Base-by-base conservation (phyloP, 2,888 invertebrate genomes). In the Agrotis clavis region DNA sequence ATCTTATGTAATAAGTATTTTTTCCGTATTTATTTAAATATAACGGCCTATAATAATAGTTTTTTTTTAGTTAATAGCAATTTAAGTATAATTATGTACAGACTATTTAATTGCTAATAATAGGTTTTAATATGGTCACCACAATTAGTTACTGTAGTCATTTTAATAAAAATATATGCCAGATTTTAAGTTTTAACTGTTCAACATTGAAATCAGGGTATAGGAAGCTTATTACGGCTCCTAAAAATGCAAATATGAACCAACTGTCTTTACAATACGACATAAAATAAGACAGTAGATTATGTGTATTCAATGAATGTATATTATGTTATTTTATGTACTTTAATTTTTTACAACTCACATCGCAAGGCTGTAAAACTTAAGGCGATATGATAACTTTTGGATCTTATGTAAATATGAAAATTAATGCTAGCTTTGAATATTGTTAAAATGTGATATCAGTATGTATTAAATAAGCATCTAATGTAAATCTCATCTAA, bases 381-480 rank as follows among this genome's bases (percentile, higher is more conserved):
- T 57, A 60, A n/a, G 7, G 50, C 50, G 4, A 19, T 25, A 25
- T 25, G 74, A 35, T 48, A 54, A 47, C 35, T 18, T 57, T 77
- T 51, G 21, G 51, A 59, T 72, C 30, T 59, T 45, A 67, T 78
- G 63, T 81, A 72, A 60, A 68, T 78, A 70, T 70, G 9, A 41
- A 41, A 64, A 66, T 51, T 13, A 60, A 48, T 67, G 61, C 60
- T 77, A 63, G 77, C 82, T 77, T 83, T 82, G 69, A 70, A 68
- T 82, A 83, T 66, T 76, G 35, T 83, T 77, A 51, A 72, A 77
- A 78, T 85, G 86, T 85, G 86, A 85, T 85, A 83, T 67, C 54
- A 18, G 41, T 41, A 11, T 9, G 11, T 19, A 62, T 65, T 51
- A 54, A n/a, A 45, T 69, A 66, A 45, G 14, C 57, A 65, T 18